phyloP scores from a whole-genome alignment of 92 coral and sea anemone species.

The Umimayanthus chanpuru region DNA sequence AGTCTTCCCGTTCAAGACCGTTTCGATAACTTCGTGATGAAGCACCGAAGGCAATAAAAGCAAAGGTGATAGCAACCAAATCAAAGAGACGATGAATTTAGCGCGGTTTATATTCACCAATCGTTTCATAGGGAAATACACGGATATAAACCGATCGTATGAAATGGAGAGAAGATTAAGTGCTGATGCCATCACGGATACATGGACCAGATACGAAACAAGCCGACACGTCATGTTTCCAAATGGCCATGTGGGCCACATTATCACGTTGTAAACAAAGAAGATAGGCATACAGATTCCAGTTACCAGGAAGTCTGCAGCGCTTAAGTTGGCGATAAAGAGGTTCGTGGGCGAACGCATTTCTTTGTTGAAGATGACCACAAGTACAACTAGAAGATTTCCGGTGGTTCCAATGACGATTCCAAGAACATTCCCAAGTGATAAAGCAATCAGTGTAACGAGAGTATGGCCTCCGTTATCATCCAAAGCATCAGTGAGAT shows the following conservation, averaged over 20 bases:
- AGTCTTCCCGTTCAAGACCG: constrained; percentile 35
- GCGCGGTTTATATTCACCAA: constrained; percentile 64
- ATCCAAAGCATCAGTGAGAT: constrained; percentile 14
- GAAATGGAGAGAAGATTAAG: constrained; percentile 77
- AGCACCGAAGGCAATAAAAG: constrained; percentile 71
- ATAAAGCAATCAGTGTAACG: constrained; percentile 44
- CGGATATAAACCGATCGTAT: constrained; percentile 73
- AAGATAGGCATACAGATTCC: constrained; percentile 78
- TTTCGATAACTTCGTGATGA: constrained; percentile 60
- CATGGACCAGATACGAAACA: constrained; percentile 71
- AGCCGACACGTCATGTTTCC: constrained; percentile 69
- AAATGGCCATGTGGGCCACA: constrained; percentile 83
- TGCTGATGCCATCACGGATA: constrained; percentile 85
- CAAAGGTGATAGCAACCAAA: constrained; percentile 76
- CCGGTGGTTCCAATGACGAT: constrained; percentile 72
- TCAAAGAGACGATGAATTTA: constrained; percentile 55
- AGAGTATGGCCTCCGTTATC: constrained; percentile 1
- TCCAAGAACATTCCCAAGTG: constrained; percentile 58
- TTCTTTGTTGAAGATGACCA: constrained; percentile 67
- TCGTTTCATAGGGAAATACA: constrained; percentile 71
- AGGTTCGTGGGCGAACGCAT: constrained; percentile 77
- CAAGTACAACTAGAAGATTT: constrained; percentile 69
- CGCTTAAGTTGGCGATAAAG: constrained; percentile 76
- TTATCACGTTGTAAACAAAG: constrained; percentile 71
- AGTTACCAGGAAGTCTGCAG: constrained; percentile 79